Base-by-base conservation (phyloP, 2,888 invertebrate genomes). In the Germaria angustata region DNA sequence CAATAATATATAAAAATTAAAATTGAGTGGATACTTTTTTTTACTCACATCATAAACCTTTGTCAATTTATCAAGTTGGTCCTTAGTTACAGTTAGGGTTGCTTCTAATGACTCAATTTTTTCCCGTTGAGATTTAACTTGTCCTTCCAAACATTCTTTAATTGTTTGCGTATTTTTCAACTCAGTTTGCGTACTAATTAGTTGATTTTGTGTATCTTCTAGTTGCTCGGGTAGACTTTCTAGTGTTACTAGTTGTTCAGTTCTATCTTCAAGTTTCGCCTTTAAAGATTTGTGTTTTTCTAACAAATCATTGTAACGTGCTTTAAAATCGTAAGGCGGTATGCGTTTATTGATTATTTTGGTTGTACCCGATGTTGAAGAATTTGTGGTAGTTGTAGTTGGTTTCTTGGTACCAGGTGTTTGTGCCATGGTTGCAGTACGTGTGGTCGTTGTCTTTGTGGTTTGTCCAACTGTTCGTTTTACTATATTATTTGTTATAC, bases 261-360 rank as follows among this genome's bases (percentile, higher is more conserved):
- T 91, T 39, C 93, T 88, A 17, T 92, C 92, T 51, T 90, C 92
- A 77, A 92, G 91, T 86, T 93, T 93, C 63, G 89, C 90, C 86
- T 93, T 93, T 11, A 94, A 89, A 0, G 85, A 53, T 84, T 93
- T 93, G 84, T 94, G 92, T 88, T 94, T 94, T 78, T 93, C 93
- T 15, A 92, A 88, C 63, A 95, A 91, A 85, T 93, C 93, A 86
- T 92, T 91, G 84, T 93, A 93, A 63, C 95, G 92, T 32, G 94
- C 94, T 89, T 95, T 94, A 84, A 92, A 94, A 87, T 94, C 94
- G 89, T 94, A 94, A 0, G 94, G 92, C 7, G 93, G 92, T 61
- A 93, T 93, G 82, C 94, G 93, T 69, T 93, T 93, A 2, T 92
- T 92, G 20, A 90, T 91, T 0, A 88, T 68, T 41, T 89, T 89